phyloP scores from a whole-genome alignment of 2,888 invertebrate species.

The Pegoplata infirma region DNA sequence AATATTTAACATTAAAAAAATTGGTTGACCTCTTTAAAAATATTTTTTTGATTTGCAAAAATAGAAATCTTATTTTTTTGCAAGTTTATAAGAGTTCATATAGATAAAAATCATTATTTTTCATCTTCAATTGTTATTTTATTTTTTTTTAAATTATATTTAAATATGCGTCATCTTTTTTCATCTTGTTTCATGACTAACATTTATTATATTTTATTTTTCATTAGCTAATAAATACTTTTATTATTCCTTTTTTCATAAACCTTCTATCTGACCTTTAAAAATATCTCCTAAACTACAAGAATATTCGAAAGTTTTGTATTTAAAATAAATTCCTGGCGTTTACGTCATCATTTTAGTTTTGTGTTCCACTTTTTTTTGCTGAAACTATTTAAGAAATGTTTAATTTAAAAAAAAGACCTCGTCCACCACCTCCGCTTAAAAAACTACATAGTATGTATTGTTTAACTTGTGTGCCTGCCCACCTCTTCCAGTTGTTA shows the following conservation, averaged over 20 bases:
- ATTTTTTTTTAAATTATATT: not conserved
- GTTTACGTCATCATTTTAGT: slow-evolving; percentile 28
- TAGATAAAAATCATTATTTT: not conserved
- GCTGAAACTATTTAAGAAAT: slow-evolving; percentile 3
- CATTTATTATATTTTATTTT: not conserved
- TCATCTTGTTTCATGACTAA: slow-evolving; percentile 13
- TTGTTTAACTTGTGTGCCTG: slow-evolving; percentile 13
- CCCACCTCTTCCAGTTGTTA: slow-evolving; percentile 39
- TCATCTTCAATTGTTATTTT: not conserved
- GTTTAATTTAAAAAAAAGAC: slow-evolving; percentile 27
- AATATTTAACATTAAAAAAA: not conserved
- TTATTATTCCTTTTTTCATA: not conserved
- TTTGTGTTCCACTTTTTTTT: not conserved
- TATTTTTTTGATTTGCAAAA: not conserved
- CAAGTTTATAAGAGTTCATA: not conserved
- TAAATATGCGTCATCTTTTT: slow-evolving; percentile 37
- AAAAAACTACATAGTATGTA: slow-evolving; percentile 15
- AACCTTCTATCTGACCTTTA: not conserved
- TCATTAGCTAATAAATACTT: not conserved
- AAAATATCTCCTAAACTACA: not conserved
- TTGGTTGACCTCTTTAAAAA: not conserved
- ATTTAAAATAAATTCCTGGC: not conserved
- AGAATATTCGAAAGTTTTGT: not conserved
- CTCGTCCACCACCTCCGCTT: slow-evolving; percentile 53
- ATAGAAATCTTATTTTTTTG: not conserved